Conservation (phyloP, 1,140 invertebrate genomes). For the Cotesia vestalis region DNA sequence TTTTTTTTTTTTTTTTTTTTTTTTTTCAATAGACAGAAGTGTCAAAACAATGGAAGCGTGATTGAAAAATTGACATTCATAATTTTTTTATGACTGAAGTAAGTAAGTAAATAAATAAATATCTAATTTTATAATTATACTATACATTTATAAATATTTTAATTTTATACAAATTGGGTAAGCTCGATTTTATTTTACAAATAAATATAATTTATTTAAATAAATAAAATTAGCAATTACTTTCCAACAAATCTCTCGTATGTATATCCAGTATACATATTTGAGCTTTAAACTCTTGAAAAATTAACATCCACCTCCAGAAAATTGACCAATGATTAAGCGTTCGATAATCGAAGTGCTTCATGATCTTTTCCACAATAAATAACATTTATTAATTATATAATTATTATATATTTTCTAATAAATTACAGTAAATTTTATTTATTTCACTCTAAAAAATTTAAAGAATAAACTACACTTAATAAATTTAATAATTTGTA, state of each 20-base stretch:
- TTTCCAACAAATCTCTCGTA: conserved; percentile 15
- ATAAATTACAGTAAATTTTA: not conserved
- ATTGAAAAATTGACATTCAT: conserved; percentile 12
- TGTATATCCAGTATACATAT: conserved; percentile 34
- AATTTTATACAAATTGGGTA: conserved; percentile 9
- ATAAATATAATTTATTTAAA: not conserved
- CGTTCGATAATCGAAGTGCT: too few relatives aligned
- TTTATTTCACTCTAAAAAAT: too few relatives aligned
- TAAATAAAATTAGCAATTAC: not conserved
- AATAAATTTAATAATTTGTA: too few relatives aligned
- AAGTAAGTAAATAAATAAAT: conserved; percentile 25
- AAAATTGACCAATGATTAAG: not conserved
- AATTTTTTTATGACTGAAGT: conserved; percentile 11
- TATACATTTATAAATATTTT: not conserved
- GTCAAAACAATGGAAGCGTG: too few relatives aligned
- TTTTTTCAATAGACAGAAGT: too few relatives aligned
- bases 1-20: too few relatives aligned
- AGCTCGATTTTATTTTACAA: conserved; percentile 22
- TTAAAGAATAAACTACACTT: too few relatives aligned
- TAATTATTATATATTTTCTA: too few relatives aligned
- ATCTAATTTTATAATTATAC: not conserved
- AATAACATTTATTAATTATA: too few relatives aligned
- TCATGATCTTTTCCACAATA: too few relatives aligned
- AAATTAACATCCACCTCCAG: too few relatives aligned
- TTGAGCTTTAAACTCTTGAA: not conserved